Percentiles rank a stretch among this genome's conserved stretches.
Conservation (phyloP, 2,888 invertebrate species). For the Yponomeuta plumbellus region DNA sequence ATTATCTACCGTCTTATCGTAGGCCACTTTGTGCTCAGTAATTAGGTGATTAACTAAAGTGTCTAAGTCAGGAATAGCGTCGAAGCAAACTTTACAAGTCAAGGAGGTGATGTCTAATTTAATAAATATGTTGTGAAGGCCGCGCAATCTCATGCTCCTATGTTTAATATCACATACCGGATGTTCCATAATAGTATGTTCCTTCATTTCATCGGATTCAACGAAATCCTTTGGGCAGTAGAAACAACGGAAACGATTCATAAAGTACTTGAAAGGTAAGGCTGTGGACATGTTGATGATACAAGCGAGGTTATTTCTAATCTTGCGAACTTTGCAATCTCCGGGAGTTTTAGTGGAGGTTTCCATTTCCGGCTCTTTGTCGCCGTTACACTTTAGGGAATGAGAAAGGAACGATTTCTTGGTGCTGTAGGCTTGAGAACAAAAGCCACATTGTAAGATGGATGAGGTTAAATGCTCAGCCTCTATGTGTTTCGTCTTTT, state of each 20-base stretch:
- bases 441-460: conserved; percentile 46
- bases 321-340: conserved; percentile 30
- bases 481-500: conserved; percentile 52
- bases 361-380: conserved; percentile 20
- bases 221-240: conserved; percentile 57
- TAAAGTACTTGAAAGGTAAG: conserved; percentile 40
- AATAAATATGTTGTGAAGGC: conserved; percentile 49
- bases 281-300: conserved; percentile 41
- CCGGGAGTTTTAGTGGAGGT: conserved; percentile 22
- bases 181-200: conserved; percentile 48
- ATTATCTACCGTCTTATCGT: conserved; percentile 37
- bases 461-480: conserved; percentile 38
- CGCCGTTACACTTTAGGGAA: conserved; percentile 39
- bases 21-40: conserved; percentile 39
- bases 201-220: conserved; percentile 46
- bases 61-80: conserved; percentile 36
- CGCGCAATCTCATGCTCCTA: conserved; percentile 47
- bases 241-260: conserved; percentile 56
- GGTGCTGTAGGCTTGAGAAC: conserved; percentile 42
- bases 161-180: conserved; percentile 49
- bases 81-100: conserved; percentile 47
- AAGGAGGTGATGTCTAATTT: conserved; percentile 52
- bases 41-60: conserved; percentile 41
- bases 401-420: conserved; percentile 51
- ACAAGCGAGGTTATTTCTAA: conserved; percentile 45